These are phyloP conservation scores for Bombycilla garrulus DNA, from an alignment of 2,113 vertebrate genomes.

Conservation along the genomic window DNA sequence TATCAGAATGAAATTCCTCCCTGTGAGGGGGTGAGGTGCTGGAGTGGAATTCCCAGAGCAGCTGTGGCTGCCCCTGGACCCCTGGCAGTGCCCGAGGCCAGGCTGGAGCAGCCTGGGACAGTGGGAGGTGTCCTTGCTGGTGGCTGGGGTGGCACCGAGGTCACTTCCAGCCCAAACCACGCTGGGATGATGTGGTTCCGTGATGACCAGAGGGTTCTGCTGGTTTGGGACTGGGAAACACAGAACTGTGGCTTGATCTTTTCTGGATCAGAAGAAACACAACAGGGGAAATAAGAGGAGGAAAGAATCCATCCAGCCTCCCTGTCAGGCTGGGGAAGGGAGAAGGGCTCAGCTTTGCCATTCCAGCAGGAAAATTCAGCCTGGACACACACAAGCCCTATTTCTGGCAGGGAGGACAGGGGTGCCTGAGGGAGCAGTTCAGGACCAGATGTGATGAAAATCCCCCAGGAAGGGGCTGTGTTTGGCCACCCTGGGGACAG, in stretches of 20 bases:
- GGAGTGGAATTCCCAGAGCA: neutral
- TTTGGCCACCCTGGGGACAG: neutral
- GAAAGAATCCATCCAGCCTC: neutral
- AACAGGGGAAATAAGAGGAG: neutral
- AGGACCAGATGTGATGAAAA: neutral
- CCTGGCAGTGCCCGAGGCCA: neutral
- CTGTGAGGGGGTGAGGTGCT: neutral
- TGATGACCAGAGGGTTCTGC: neutral
- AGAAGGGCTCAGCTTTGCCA: neutral
- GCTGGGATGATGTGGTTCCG: neutral
- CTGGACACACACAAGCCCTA: too few relatives aligned
- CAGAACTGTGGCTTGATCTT: neutral
- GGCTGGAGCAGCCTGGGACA: neutral
- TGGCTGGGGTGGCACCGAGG: neutral
- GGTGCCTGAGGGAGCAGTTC: neutral
- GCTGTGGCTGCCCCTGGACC: neutral
- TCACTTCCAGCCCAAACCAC: neutral
- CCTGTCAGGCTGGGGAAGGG: neutral
- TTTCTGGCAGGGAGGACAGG: neutral
- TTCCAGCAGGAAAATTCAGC: neutral
- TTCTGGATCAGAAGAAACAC: neutral
- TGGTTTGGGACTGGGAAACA: neutral
- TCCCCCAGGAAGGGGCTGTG: neutral
- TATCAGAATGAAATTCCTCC: neutral
- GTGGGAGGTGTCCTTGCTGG: neutral